phyloP scores from a whole-genome alignment of 2,113 vertebrate species.

The Naja naja region DNA sequence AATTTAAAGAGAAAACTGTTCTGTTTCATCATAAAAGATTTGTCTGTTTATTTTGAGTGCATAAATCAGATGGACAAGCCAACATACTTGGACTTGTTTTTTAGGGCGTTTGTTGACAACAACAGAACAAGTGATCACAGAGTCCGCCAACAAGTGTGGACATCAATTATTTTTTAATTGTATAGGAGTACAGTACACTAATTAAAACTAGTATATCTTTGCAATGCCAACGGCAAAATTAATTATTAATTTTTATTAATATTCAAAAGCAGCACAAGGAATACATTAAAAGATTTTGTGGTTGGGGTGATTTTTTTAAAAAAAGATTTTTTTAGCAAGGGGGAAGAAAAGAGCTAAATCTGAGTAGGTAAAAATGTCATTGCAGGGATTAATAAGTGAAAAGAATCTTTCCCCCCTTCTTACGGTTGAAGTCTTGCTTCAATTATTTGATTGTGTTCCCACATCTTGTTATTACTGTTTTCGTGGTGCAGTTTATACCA shows the following conservation, averaged over 20 bases:
- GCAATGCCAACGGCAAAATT: conserved; percentile 99
- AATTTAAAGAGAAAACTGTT: conserved; percentile 79
- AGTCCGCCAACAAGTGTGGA: conserved; percentile 89
- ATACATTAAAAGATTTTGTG: conserved; percentile 98
- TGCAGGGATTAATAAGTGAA: conserved; percentile 47
- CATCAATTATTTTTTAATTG: conserved; percentile 99
- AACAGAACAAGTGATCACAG: conserved; percentile 92
- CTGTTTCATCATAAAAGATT: conserved; percentile 82
- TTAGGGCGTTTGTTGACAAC: conserved; percentile 86
- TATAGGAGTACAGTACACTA: conserved; percentile 99
- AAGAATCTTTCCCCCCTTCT: conserved; percentile 39
- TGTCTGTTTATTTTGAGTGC: conserved; percentile 71
- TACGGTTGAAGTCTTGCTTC: conserved; percentile 43
- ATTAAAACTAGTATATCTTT: conserved; percentile 99
- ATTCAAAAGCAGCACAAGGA: conserved; percentile 99
- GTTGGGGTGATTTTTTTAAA: conserved; percentile 84
- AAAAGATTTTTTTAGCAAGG: conserved; percentile 72
- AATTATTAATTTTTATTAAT: conserved; percentile 99
- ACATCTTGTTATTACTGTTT: conserved; percentile 43
- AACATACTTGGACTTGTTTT: conserved; percentile 81
- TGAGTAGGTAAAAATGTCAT: conserved; percentile 53
- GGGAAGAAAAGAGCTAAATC: conserved; percentile 66
- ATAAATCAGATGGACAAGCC: conserved; percentile 78
- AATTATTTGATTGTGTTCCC: conserved; percentile 45
- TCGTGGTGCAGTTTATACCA: not conserved